Conservation (phyloP, 2,888 invertebrate genomes). For the Cabera pusaria region DNA sequence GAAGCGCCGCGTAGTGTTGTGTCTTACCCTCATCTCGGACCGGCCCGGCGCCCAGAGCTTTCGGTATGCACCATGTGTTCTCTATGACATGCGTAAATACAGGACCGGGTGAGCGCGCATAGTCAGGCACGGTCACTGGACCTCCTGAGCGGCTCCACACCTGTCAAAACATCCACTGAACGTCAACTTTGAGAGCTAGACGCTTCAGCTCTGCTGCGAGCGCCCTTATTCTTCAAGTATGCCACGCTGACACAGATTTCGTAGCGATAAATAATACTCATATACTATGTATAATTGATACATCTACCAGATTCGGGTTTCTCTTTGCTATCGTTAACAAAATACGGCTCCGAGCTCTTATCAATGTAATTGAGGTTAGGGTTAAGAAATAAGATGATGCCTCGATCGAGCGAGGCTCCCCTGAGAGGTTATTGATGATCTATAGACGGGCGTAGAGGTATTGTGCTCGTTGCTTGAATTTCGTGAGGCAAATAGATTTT, state of each 20-base stretch:
- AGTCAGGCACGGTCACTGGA: no score
- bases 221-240: no score
- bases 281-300: no score
- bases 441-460: constrained; percentile 18
- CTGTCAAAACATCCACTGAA: no score
- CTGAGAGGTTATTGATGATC: constrained; percentile 15
- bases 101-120: no score
- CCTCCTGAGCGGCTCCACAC: no score
- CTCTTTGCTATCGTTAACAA: no score
- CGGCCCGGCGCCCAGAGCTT: constrained; percentile 49
- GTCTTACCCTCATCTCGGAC: constrained; percentile 40
- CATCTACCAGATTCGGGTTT: no score
- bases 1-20: constrained; percentile 59
- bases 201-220: no score
- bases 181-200: no score
- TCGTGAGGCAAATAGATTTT: constrained; percentile 37
- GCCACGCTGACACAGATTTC: constrained; percentile 20
- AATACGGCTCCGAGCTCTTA: no score
- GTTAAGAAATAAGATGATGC: constrained; percentile 13
- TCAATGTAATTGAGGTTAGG: constrained; percentile 17
- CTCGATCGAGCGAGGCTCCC: constrained; percentile 4
- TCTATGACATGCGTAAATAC: constrained; percentile 16
- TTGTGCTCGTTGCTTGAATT: constrained; percentile 25
- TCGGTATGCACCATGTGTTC: constrained; percentile 36
- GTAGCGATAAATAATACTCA: no score